Percentiles rank a stretch among this genome's conserved stretches.
Conservation (phyloP, 2,888 invertebrate species). For the Cryptocephalus moraei region DNA sequence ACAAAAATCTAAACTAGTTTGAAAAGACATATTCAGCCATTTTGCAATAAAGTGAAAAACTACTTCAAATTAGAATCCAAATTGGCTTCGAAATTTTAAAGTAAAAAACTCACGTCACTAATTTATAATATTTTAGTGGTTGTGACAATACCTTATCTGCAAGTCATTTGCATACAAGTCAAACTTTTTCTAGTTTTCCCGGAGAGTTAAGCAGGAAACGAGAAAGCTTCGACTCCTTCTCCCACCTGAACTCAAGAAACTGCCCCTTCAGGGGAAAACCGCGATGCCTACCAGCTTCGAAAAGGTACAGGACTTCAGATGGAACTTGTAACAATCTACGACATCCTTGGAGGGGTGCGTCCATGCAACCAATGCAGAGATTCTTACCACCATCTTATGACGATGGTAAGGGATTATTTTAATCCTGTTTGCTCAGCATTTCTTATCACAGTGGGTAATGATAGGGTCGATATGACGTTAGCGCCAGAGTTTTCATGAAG, state of each 20-base stretch:
- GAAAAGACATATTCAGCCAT: too few relatives aligned
- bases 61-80: too few relatives aligned
- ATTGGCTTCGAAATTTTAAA: too few relatives aligned
- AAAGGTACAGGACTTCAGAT: slow-evolving; percentile 72
- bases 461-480: too few relatives aligned
- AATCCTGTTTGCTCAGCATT: too few relatives aligned
- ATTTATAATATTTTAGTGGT: too few relatives aligned
- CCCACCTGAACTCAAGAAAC: slow-evolving; percentile 26
- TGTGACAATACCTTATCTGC: too few relatives aligned
- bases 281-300: slow-evolving; percentile 58
- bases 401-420: slow-evolving; percentile 47
- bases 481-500: too few relatives aligned
- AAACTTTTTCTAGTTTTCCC: slow-evolving; percentile 16
- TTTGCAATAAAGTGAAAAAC: too few relatives aligned
- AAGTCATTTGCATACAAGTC: too few relatives aligned
- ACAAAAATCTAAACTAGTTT: not conserved
- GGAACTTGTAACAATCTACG: slow-evolving; percentile 82
- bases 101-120: too few relatives aligned
- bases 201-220: slow-evolving; percentile 21
- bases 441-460: too few relatives aligned
- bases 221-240: slow-evolving; percentile 15
- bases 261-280: slow-evolving; percentile 60
- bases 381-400: slow-evolving; percentile 74
- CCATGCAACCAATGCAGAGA: slow-evolving; percentile 72
- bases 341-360: slow-evolving; percentile 69